Evolutionary conservation across 2,797 vertebrate species (phyloP), one percentile per base, ranked within the genome.

Genomic region (Pipistrellus kuhlii): DNA sequence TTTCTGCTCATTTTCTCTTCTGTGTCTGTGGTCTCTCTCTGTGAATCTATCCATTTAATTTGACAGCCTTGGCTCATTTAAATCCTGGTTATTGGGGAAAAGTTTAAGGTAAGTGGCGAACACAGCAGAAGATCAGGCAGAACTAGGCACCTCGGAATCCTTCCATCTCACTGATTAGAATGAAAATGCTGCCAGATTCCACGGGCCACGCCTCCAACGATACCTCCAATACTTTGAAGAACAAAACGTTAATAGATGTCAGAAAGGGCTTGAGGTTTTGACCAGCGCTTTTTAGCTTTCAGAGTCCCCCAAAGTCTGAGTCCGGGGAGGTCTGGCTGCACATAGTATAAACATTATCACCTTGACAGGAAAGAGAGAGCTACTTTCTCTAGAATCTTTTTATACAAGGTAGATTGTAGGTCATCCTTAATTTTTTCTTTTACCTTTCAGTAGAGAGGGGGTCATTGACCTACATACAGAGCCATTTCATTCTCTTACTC

Each of bases 341-440:
- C 95, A 96, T 96, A 97, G 97, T 97, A 97, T 97, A 98, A 98
- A 98, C 97, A 98, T 97, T 95, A 93, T 96, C 96, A 90, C 96
- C 98, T 98, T 98, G 97, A 98, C 97, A 97, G 98, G 96, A 97
- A 97, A 97, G 97, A 96, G 96, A 97, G 97, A 96, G 96, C 95
- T 95, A 95, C 97, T 97, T 98, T 97, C 96, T 92, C 97, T 68
- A 5, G 32, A 92, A 90, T 83, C 96, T 96, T 97, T 95, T 88
- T 48, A 96, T 84, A 97, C 98, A 97, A 96, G 98, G 97, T 97
- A 94, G 98, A 98, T 98, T 98, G 98, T 98, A 98, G 98, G 98
- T 98, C 98, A 98, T 98, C 98, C 98, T 98, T 98, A 98, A 98
- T 98, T 98, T 98, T 97, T 98, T 96, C 97, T 98, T 95, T 98